Conservation (phyloP, 2,888 invertebrate species). For the Drosophila macrospina region DNA sequence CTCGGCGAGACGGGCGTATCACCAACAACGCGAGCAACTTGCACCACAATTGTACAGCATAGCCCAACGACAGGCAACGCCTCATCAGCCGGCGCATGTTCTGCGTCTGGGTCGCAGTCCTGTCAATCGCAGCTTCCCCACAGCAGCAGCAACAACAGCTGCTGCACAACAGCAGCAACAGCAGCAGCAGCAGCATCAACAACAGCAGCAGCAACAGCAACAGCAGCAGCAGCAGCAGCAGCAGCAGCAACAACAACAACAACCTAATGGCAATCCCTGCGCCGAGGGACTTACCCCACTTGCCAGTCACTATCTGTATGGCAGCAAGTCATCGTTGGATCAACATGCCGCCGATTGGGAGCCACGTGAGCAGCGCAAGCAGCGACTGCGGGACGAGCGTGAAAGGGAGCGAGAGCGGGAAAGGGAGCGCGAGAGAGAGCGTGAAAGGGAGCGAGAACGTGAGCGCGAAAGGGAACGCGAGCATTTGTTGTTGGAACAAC, state of each 20-base stretch:
- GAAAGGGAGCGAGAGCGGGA: slow-evolving; percentile 62
- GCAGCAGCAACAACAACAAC: slow-evolving; percentile 27
- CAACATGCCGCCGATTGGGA: slow-evolving; percentile 74
- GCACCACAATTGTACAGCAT: slow-evolving; percentile 60
- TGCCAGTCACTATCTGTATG: slow-evolving; percentile 79
- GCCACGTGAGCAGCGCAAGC: slow-evolving; percentile 73
- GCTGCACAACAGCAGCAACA: slow-evolving; percentile 29
- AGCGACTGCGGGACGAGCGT: slow-evolving; percentile 67
- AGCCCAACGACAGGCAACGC: slow-evolving; percentile 50
- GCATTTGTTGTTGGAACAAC: slow-evolving; percentile 58
- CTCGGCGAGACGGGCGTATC: slow-evolving; percentile 67
- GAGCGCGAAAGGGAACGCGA: slow-evolving; percentile 39
- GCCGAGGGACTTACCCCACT: slow-evolving; percentile 76
- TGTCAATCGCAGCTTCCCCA: slow-evolving; percentile 68
- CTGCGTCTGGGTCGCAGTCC: slow-evolving; percentile 82
- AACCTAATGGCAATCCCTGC: slow-evolving; percentile 56
- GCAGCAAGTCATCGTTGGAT: slow-evolving; percentile 79
- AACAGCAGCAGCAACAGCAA: slow-evolving; percentile 26
- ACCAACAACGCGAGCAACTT: slow-evolving; percentile 75
- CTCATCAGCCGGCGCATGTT: slow-evolving; percentile 58
- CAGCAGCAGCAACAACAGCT: slow-evolving; percentile 20
- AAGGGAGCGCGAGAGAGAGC: slow-evolving; percentile 7
- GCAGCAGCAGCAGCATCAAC: slow-evolving; percentile 28
- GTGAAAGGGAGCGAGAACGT: slow-evolving; percentile 46
- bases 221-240: slow-evolving; percentile 34